These are phyloP conservation scores for Chrysolina oricalcia DNA, from an alignment of 2,888 invertebrate species.

Conservation along the genomic window DNA sequence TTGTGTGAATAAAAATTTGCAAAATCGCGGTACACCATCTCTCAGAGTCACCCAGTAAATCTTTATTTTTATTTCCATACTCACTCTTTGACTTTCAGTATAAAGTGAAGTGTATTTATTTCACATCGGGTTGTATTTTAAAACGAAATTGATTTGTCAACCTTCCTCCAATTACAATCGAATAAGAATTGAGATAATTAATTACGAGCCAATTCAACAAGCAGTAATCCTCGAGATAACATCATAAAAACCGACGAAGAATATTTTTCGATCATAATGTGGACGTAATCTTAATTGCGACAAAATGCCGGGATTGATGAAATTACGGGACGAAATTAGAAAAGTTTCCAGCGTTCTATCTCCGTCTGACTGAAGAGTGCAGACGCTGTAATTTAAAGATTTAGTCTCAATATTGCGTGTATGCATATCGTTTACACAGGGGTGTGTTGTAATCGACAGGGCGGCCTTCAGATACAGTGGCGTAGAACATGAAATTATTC, in stretches of 20 bases:
- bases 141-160: too few species aligned
- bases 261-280: slow-evolving; percentile 40
- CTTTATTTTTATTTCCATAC: too few species aligned
- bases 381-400: slow-evolving; percentile 19
- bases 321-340: slow-evolving; percentile 30
- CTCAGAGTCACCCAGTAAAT: too few species aligned
- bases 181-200: too few species aligned
- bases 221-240: slow-evolving; percentile 8
- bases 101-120: too few species aligned
- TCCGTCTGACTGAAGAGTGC: not conserved
- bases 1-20: too few species aligned
- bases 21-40: too few species aligned
- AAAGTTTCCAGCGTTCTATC: slow-evolving; percentile 18
- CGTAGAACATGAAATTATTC: not conserved
- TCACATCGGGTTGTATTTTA: too few species aligned
- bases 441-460: slow-evolving; percentile 21
- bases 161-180: too few species aligned
- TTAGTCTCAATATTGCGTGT: slow-evolving; percentile 26
- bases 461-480: slow-evolving; percentile 5
- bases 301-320: slow-evolving; percentile 36
- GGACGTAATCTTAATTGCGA: slow-evolving; percentile 40
- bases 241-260: slow-evolving; percentile 11
- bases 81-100: too few species aligned
- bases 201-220: not conserved
- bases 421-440: slow-evolving; percentile 13